Evolutionary conservation across 2,888 invertebrate species (phyloP).

Genomic region (Clostera curtula): DNA sequence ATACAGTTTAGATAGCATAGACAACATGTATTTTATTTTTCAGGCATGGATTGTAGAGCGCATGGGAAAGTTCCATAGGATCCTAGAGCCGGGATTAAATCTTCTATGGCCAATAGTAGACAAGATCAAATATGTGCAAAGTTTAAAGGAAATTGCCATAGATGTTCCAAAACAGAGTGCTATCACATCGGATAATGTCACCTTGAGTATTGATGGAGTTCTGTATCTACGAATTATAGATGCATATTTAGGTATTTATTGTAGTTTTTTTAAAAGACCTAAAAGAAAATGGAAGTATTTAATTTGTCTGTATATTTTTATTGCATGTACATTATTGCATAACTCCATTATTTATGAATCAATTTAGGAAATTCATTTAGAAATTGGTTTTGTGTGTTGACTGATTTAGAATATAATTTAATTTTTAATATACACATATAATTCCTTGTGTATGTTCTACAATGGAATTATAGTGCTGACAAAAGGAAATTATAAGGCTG

Average conservation of each 20-base stretch:
- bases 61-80: constrained; percentile 97
- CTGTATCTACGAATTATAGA: constrained; percentile 94
- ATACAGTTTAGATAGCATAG: constrained; percentile 2
- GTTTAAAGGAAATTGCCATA: constrained; percentile 98
- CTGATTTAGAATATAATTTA: too few relatives aligned
- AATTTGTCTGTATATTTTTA: too few relatives aligned
- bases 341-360: too few relatives aligned
- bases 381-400: too few relatives aligned
- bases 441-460: too few relatives aligned
- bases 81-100: constrained; percentile 96
- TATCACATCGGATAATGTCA: constrained; percentile 98
- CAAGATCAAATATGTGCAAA: constrained; percentile 97
- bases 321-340: too few relatives aligned
- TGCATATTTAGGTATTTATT: constrained; percentile 84
- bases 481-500: too few relatives aligned
- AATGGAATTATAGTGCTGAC: too few relatives aligned
- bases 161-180: constrained; percentile 99
- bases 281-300: too few relatives aligned
- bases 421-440: too few relatives aligned
- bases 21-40: constrained; percentile 24
- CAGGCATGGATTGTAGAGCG: constrained; percentile 98
- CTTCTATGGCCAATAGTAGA: constrained; percentile 93
- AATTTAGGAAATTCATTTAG: too few relatives aligned
- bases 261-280: background rate
- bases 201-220: constrained; percentile 96